phyloP scores from a whole-genome alignment of 2,113 vertebrate genomes.

The Furnarius figulus region DNA sequence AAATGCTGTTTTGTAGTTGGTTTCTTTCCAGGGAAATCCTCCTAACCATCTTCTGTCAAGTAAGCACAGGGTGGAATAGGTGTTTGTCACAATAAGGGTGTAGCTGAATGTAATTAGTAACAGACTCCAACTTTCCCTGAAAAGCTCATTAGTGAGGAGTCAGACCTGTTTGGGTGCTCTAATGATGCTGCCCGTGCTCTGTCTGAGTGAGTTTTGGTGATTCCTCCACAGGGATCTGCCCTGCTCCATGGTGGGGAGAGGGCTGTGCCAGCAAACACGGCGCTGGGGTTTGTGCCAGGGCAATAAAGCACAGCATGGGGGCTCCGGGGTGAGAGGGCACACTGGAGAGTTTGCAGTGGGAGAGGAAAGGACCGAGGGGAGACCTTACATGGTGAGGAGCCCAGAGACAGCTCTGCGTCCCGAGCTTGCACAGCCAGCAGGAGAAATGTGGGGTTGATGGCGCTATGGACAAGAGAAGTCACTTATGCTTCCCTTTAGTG shows the following conservation, averaged over 20 bases:
- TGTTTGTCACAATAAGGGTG: not conserved
- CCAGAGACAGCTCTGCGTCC: not conserved
- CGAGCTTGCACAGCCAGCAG: fast-evolving
- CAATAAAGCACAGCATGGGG: fast-evolving
- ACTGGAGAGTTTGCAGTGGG: not conserved
- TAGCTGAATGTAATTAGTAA: not conserved
- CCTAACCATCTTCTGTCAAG: not conserved
- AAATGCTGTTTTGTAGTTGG: not conserved
- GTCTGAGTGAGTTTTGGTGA: not conserved
- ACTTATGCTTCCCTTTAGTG: not conserved
- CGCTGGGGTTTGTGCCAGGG: not conserved
- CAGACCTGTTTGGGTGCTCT: not conserved
- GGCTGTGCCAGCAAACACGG: not conserved
- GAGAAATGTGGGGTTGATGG: not conserved
- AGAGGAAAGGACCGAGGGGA: not conserved
- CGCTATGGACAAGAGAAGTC: not conserved
- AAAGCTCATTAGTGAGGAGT: not conserved
- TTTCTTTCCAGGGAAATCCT: slow-evolving; percentile 21
- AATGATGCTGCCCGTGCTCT: not conserved
- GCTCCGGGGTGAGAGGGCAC: not conserved
- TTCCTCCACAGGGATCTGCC: not conserved
- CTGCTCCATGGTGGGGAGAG: fast-evolving
- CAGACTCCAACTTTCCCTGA: not conserved
- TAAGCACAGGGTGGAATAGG: not conserved
- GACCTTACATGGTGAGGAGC: not conserved